These are phyloP conservation scores for Patella ulyssiponensis DNA, from an alignment of 2,888 invertebrate species.

Conservation along the genomic window DNA sequence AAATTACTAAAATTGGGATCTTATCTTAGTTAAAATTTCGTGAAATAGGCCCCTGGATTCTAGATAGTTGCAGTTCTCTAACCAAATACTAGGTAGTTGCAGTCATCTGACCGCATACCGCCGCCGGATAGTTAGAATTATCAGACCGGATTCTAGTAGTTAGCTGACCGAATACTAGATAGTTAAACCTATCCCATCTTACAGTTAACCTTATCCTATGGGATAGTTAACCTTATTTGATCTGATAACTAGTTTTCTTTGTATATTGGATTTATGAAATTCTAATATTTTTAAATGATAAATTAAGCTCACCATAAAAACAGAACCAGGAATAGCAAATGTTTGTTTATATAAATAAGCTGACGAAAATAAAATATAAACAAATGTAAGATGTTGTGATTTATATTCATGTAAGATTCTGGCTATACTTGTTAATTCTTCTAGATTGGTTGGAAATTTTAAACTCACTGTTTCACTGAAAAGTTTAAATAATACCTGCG, in stretches of 20 bases:
- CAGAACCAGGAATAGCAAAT: conserved; percentile 79
- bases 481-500: neutral
- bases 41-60: too few relatives aligned
- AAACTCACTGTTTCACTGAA: conserved; percentile 54
- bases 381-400: conserved; percentile 73
- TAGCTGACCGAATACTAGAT: too few relatives aligned
- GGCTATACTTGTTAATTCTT: conserved; percentile 71
- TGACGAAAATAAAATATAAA: conserved; percentile 75
- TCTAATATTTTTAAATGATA: neutral
- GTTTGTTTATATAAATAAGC: conserved; percentile 78
- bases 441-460: conserved; percentile 73
- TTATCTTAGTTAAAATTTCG: too few relatives aligned
- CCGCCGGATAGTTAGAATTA: too few relatives aligned
- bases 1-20: too few relatives aligned
- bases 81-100: too few relatives aligned
- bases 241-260: neutral
- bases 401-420: conserved; percentile 73
- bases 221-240: too few relatives aligned
- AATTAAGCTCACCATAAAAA: conserved; percentile 74
- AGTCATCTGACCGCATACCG: too few relatives aligned
- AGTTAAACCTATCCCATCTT: too few relatives aligned
- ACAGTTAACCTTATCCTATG: too few relatives aligned
- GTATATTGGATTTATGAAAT: neutral
- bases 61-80: too few relatives aligned
- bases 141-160: too few relatives aligned